phyloP scores from a whole-genome alignment of 2,888 invertebrate species.

The Bellardia pandia region DNA sequence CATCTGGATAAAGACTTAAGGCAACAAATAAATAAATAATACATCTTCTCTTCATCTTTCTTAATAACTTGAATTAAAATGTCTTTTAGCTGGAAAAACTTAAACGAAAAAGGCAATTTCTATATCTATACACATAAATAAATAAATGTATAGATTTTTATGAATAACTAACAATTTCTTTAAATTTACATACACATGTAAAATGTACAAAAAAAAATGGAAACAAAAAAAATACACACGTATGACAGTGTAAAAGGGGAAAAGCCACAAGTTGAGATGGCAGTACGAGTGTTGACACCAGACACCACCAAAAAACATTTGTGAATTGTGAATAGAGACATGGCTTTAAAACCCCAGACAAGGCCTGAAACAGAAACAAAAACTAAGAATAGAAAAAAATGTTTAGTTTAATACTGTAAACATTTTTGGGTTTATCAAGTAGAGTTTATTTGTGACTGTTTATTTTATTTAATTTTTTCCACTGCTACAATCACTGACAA shows the following conservation, averaged over 20 bases:
- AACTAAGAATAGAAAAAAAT: slow-evolving; percentile 31
- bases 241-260: slow-evolving; percentile 68
- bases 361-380: slow-evolving; percentile 20
- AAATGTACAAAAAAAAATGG: slow-evolving; percentile 8
- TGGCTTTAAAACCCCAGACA: slow-evolving; percentile 52
- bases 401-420: slow-evolving; percentile 40
- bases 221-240: slow-evolving; percentile 40
- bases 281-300: slow-evolving; percentile 70
- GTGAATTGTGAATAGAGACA: slow-evolving; percentile 63
- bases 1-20: slow-evolving; percentile 38
- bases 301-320: slow-evolving; percentile 64
- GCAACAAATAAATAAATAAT: slow-evolving; percentile 25
- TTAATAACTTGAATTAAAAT: slow-evolving; percentile 51
- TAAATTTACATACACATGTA: slow-evolving; percentile 65
- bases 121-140: background rate
- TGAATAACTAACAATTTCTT: slow-evolving; percentile 50
- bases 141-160: slow-evolving; percentile 42
- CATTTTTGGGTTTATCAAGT: slow-evolving; percentile 52
- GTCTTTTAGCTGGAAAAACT: slow-evolving; percentile 9
- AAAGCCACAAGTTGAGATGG: slow-evolving; percentile 70
- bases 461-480: slow-evolving; percentile 39
- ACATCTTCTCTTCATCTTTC: background rate
- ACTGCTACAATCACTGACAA: slow-evolving; percentile 47
- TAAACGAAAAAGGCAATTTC: background rate
- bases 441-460: slow-evolving; percentile 51